These are phyloP conservation scores for Lamellibrachia luymesi DNA, from an alignment of 1,140 invertebrate species.

Conservation along the genomic window DNA sequence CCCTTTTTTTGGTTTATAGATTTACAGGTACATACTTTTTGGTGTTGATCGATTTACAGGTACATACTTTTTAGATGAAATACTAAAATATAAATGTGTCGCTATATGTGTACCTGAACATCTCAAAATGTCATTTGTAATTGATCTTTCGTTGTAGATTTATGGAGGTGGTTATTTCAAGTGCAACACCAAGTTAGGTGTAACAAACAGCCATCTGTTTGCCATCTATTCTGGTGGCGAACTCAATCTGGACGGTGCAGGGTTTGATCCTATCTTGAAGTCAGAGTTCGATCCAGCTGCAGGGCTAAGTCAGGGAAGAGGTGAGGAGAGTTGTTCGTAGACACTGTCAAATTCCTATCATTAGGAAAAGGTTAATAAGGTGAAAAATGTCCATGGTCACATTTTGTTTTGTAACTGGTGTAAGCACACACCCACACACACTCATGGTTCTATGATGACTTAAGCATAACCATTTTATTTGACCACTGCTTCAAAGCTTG, in stretches of 20 bases:
- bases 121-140: neutral
- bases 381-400: neutral
- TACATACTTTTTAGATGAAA: no score
- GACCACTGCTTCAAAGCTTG: no score
- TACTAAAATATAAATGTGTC: neutral
- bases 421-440: no score
- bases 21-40: no score
- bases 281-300: neutral
- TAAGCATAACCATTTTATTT: no score
- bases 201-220: constrained; percentile 37
- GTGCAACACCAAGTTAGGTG: constrained; percentile 34
- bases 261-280: constrained; percentile 20
- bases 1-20: no score
- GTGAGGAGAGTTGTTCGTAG: constrained; percentile 11
- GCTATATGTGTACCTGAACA: neutral
- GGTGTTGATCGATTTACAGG: no score
- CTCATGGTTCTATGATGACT: no score
- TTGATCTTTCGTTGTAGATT: neutral
- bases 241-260: constrained; percentile 37
- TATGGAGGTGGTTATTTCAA: constrained; percentile 44
- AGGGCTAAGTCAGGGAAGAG: constrained; percentile 32
- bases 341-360: neutral
- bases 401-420: no score
- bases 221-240: constrained; percentile 44
- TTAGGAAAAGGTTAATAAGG: no score